Evolutionary conservation across 2,113 vertebrate species (phyloP).

Genomic region (Macrotis lagotis): DNA sequence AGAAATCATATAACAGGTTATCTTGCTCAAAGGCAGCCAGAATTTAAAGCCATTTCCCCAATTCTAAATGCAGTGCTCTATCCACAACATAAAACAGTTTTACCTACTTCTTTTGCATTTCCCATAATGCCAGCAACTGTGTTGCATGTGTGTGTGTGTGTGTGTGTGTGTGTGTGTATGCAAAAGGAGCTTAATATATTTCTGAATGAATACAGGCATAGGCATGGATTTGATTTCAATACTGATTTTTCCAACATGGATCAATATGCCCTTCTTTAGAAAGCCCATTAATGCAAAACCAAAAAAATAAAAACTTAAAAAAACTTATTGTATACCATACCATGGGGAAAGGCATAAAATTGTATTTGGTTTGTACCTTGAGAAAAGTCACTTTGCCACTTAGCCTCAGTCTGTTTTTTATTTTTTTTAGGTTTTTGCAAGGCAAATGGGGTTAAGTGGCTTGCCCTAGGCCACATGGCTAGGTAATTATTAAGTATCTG

Average conservation of each 20-base stretch:
- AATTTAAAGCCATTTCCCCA: neutral
- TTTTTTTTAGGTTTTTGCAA: too few species aligned
- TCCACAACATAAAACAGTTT: neutral
- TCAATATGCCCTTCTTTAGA: neutral
- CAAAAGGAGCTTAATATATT: too few species aligned
- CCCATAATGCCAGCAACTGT: neutral
- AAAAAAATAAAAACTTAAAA: too few species aligned
- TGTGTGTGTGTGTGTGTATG: too few species aligned
- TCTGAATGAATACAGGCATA: too few species aligned
- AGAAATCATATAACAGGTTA: neutral
- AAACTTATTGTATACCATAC: neutral
- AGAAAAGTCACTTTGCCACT: neutral
- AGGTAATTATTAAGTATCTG: too few species aligned
- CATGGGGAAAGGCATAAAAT: neutral
- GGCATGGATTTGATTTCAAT: neutral
- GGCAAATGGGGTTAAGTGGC: too few species aligned
- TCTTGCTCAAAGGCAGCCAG: neutral
- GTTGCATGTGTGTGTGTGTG: too few species aligned
- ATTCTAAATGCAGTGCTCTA: neutral
- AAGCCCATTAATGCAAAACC: too few species aligned
- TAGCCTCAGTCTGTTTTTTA: neutral
- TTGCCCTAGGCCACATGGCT: too few species aligned
- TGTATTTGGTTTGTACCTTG: neutral
- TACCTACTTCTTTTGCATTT: neutral
- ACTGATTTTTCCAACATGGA: neutral